Conservation (phyloP, 2,888 invertebrate species). For the Sinopyrophorus schimmeli region DNA sequence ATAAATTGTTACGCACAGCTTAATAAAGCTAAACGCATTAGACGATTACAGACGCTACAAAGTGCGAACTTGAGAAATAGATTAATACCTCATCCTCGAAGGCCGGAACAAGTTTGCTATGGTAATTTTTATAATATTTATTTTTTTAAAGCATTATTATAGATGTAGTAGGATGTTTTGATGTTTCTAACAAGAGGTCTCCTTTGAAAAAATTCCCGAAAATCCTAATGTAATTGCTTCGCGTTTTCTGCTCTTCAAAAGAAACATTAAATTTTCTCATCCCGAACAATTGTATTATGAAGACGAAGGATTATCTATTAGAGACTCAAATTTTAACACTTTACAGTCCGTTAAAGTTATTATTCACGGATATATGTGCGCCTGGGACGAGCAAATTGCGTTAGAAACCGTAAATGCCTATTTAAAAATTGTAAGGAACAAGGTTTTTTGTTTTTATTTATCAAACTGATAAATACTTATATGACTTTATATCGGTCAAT, state of each 20-base stretch:
- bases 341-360: slow-evolving; percentile 58
- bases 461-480: too few relatives aligned
- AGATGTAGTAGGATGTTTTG: slow-evolving; percentile 64
- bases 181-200: slow-evolving; percentile 56
- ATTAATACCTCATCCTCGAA: slow-evolving; percentile 28
- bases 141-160: too few relatives aligned
- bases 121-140: too few relatives aligned
- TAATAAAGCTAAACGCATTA: background rate
- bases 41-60: background rate
- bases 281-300: slow-evolving; percentile 57
- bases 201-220: slow-evolving; percentile 60
- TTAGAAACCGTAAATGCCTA: slow-evolving; percentile 55
- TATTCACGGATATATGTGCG: slow-evolving; percentile 63
- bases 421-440: slow-evolving; percentile 57
- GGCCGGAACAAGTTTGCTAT: slow-evolving; percentile 35
- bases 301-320: slow-evolving; percentile 55
- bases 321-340: slow-evolving; percentile 55
- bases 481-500: too few relatives aligned
- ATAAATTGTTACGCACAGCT: background rate
- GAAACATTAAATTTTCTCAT: slow-evolving; percentile 48
- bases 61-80: slow-evolving; percentile 17
- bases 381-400: slow-evolving; percentile 57
- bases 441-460: too few relatives aligned
- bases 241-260: slow-evolving; percentile 59
- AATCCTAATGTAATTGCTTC: slow-evolving; percentile 59